Base-by-base conservation (phyloP, 2,888 invertebrate genomes). In the Lysandra coridon region DNA sequence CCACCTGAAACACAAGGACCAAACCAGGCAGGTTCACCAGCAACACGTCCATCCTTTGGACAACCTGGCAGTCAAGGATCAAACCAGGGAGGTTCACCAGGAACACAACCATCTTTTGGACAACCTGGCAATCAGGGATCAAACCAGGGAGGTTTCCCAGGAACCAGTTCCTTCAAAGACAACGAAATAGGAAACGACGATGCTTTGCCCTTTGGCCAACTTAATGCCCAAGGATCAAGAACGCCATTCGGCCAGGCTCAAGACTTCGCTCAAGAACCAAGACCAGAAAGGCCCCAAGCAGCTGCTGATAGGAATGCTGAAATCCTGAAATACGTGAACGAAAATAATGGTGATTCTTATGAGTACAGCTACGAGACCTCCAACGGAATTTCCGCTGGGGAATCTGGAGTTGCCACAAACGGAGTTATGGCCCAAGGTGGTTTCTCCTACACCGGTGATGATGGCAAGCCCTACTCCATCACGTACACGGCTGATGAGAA, bases 401-500 rank as follows among this genome's bases (percentile, higher is more conserved):
- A 93, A 82, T 89, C 91, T 17, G 94, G 94, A 78, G 88, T 90
- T 0, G 94, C 94, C 49, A 91, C 92, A 0, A 90, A 92, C 79
- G 94, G 94, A 78, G 93, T 94, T 0, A 90, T 88, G 73, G 94
- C 93, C 74, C 91, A 94, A 80, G 94, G 94, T 78, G 91, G 85
- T 40, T 94, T 87, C 79, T 87, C 93, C 4, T 94, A 94, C 81
- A 92, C 91, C 78, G 92, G 91, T 82, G 94, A 94, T 82, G 93
- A 94, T 80, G 94, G 94, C 5, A 90, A 93, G 83, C 81, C 84
- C 57, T 93, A 91, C 84, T 88, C 89, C 57, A 86, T 94, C 69
- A 89, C 90, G 10, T 94, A 94, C 78, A 94, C 94, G 0, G 94
- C 94, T 84, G 94, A 94, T 80, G 93, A 94, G 84, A 93, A 94